Conservation (phyloP, 2,888 invertebrate genomes). For the Orthonychiurus folsomi region DNA sequence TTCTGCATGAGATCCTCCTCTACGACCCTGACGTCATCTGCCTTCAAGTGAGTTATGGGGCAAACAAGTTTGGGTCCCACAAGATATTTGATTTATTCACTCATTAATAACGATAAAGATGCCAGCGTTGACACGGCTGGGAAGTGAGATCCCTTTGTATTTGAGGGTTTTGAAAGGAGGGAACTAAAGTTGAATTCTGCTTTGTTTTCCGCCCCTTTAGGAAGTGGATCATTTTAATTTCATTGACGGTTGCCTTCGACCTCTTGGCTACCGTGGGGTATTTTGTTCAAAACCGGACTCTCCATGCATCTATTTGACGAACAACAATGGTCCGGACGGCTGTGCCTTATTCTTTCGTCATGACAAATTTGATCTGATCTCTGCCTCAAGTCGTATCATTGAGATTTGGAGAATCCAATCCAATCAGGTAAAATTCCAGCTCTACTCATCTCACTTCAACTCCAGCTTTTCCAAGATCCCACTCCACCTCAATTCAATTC, state of each 20-base stretch:
- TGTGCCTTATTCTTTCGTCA: slow-evolving; percentile 64
- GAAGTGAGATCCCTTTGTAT: no score
- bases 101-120: neutral
- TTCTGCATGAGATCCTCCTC: slow-evolving; percentile 61
- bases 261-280: slow-evolving; percentile 58
- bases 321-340: slow-evolving; percentile 65
- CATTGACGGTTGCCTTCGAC: slow-evolving; percentile 53
- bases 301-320: slow-evolving; percentile 61
- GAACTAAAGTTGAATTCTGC: no score
- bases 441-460: slow-evolving; percentile 12
- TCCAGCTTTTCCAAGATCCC: no score
- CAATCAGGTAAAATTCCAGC: slow-evolving; percentile 62
- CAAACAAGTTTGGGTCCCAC: neutral
- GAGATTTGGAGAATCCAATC: slow-evolving; percentile 66
- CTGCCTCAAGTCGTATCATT: slow-evolving; percentile 53
- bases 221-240: slow-evolving; percentile 69
- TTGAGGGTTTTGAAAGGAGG: no score
- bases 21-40: slow-evolving; percentile 63
- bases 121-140: neutral
- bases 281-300: slow-evolving; percentile 70
- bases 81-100: neutral
- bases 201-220: slow-evolving; percentile 43
- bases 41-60: slow-evolving; percentile 49
- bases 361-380: slow-evolving; percentile 54
- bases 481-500: no score